Percentiles rank a stretch among this genome's conserved stretches.
phyloP scores from a whole-genome alignment of 2,797 vertebrate genomes.

The Eulemur mongoz region DNA sequence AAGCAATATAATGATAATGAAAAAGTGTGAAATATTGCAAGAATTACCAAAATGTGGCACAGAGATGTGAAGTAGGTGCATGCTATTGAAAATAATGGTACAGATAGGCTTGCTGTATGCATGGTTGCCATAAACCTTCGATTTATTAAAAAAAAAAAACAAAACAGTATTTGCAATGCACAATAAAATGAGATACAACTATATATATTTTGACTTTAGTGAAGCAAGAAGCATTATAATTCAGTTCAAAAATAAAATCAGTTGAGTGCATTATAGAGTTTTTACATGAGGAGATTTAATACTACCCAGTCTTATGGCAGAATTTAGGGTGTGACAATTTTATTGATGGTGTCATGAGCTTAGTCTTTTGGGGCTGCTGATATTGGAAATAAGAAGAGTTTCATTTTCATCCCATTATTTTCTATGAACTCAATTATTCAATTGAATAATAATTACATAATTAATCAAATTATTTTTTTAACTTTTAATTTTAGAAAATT shows the following conservation, averaged over 20 bases:
- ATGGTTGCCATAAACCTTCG: neutral
- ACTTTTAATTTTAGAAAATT: conserved; percentile 18
- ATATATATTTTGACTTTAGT: conserved; percentile 39
- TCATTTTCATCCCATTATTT: conserved; percentile 12
- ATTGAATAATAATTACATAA: neutral
- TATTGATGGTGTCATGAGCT: conserved; percentile 5
- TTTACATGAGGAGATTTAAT: conserved; percentile 59
- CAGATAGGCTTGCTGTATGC: neutral
- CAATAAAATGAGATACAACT: too few species aligned
- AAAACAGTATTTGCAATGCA: neutral
- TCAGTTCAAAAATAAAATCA: conserved; percentile 71
- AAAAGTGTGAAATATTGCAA: neutral
- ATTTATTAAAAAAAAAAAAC: neutral
- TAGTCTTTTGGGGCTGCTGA: neutral
- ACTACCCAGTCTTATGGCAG: neutral
- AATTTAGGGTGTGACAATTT: conserved; percentile 27
- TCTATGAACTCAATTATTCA: neutral
- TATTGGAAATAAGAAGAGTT: neutral
- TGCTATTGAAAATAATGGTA: neutral
- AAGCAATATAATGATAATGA: neutral
- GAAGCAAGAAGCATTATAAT: conserved; percentile 53
- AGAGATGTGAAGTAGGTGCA: neutral
- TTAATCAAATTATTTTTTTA: neutral
- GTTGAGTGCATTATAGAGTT: conserved; percentile 72
- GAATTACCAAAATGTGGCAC: neutral